Percentiles rank a stretch among this genome's conserved stretches.
These are phyloP conservation scores for Volucella zonaria DNA, from an alignment of 2,888 invertebrate genomes.

Conservation along the genomic window DNA sequence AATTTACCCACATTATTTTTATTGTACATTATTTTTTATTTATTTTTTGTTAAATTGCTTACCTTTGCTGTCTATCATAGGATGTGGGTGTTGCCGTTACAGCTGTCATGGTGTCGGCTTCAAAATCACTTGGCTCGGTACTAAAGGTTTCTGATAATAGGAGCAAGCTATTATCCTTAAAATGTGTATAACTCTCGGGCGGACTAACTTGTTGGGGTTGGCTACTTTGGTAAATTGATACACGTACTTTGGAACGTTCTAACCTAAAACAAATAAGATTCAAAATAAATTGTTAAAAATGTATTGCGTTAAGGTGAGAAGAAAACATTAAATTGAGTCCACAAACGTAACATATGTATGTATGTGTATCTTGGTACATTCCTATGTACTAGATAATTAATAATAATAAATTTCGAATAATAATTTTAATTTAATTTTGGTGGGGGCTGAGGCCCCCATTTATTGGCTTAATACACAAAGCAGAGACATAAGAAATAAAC, in stretches of 20 bases:
- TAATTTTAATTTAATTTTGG: too few relatives aligned
- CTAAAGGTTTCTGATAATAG: slow-evolving; percentile 78
- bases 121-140: slow-evolving; percentile 80
- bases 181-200: slow-evolving; percentile 83
- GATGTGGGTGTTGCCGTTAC: slow-evolving; percentile 77
- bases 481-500: too few relatives aligned
- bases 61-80: slow-evolving; percentile 83
- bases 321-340: slow-evolving; percentile 11
- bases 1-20: neutral
- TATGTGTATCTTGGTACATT: neutral
- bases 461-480: too few relatives aligned
- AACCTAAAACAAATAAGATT: slow-evolving; percentile 83
- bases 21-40: too few relatives aligned
- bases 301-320: neutral
- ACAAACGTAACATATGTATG: slow-evolving; percentile 41
- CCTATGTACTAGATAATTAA: too few relatives aligned
- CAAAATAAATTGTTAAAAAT: neutral
- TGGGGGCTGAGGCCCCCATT: too few relatives aligned
- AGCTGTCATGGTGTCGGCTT: slow-evolving; percentile 79
- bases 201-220: slow-evolving; percentile 88
- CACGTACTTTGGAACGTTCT: slow-evolving; percentile 91
- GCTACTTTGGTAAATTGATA: slow-evolving; percentile 92
- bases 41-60: slow-evolving; percentile 34
- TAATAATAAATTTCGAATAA: too few relatives aligned
- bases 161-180: slow-evolving; percentile 77